A percentile compares a stretch with the other conserved stretches of the same genome.
Conservation (phyloP, 2,888 invertebrate species). For the Taenaris catops region DNA sequence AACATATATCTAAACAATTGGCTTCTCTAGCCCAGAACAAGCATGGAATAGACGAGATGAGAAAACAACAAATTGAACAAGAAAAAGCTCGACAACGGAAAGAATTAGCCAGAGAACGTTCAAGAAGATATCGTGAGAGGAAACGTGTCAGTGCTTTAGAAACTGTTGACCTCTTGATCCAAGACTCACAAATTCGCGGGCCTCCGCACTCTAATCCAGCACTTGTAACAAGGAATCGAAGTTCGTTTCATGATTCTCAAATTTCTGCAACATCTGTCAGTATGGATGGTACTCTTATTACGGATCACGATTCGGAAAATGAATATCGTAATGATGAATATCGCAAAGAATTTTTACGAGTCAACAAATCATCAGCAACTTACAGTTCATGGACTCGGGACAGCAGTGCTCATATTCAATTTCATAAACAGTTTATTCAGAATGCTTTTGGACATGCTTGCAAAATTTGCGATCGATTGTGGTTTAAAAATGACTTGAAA, state of each 20-base stretch:
- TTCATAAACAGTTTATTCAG: constrained; percentile 1
- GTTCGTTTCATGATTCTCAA: not conserved
- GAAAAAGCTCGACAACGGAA: not conserved
- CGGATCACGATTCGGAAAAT: not conserved
- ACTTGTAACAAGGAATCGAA: not conserved
- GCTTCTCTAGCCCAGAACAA: not conserved
- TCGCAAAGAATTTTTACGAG: not conserved
- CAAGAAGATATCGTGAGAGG: not conserved
- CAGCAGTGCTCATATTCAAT: not conserved
- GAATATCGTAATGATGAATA: too few relatives aligned
- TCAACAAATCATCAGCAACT: not conserved
- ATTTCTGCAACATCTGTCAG: not conserved
- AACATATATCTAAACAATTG: not conserved
- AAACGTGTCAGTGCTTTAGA: not conserved
- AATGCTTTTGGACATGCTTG: constrained; percentile 25
- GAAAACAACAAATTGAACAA: not conserved
- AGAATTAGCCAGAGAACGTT: not conserved
- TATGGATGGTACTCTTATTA: not conserved
- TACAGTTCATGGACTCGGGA: not conserved
- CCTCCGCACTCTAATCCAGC: not conserved
- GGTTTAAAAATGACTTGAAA: constrained; percentile 26
- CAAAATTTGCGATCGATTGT: constrained; percentile 25
- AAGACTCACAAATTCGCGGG: not conserved
- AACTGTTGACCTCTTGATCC: not conserved
- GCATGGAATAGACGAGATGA: not conserved